A percentile compares a stretch with the other conserved stretches of the same genome.
phyloP scores from a whole-genome alignment of 2,113 vertebrate genomes.

The Phalacrocorax aristotelis region DNA sequence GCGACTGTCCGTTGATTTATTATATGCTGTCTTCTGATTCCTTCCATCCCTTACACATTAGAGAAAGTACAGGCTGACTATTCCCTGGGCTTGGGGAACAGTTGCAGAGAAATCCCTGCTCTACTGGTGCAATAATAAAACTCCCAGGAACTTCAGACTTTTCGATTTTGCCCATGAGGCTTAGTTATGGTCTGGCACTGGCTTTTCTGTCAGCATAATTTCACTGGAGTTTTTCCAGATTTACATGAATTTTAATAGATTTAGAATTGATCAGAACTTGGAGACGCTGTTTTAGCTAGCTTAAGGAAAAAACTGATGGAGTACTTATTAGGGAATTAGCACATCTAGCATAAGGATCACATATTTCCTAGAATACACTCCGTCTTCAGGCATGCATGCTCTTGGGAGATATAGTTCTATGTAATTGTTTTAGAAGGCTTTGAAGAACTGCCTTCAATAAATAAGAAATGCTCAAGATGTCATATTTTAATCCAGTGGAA shows the following conservation, averaged over 20 bases:
- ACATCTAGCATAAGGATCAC: neutral
- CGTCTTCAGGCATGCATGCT: neutral
- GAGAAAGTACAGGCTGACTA: conserved; percentile 9
- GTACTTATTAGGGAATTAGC: neutral
- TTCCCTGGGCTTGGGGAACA: neutral
- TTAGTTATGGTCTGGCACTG: neutral
- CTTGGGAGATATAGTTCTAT: neutral
- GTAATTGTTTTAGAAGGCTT: neutral
- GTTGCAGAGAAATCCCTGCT: neutral
- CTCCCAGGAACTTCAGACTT: neutral
- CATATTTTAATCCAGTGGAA: neutral
- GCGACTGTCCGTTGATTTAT: conserved; percentile 52
- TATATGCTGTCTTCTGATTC: conserved; percentile 44
- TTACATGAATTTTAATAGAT: neutral
- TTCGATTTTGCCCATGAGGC: neutral
- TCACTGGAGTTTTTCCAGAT: neutral
- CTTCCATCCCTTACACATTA: conserved; percentile 34
- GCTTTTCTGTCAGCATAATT: neutral
- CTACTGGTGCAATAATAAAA: neutral
- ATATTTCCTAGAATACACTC: neutral
- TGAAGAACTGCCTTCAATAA: neutral
- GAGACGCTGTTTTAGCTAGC: neutral
- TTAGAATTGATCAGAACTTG: neutral
- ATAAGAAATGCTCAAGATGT: neutral
- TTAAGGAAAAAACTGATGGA: neutral